Evolutionary conservation across 1,140 invertebrate genomes (phyloP), one percentile per base, ranked within the genome.

Genomic region (Armadillidium nasatum): DNA sequence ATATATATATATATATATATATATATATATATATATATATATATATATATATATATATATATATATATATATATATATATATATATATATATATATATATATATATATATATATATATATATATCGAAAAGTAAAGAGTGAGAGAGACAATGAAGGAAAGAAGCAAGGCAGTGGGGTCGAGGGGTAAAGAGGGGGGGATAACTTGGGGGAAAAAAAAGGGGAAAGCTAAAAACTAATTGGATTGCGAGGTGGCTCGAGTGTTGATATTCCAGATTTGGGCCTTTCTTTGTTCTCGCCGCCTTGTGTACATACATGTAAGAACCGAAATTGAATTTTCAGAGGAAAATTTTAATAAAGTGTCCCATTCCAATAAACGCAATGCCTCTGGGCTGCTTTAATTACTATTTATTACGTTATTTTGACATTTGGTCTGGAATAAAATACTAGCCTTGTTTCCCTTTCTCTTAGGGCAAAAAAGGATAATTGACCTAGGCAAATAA

Each of bases 181-280:
- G 50, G 19, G 7, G 19, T 13, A 7, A 19, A 4, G 50, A 60
- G 50, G 19, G 50, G 19, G 46, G 15, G 46, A 50, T 9, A 50
- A 15, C 4, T 13, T 15, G 50, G 7, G 2, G 1, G 50, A 7
- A 1, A 60, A 2, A 60, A 19, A 19, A 60, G 19, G n/a, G n/a
- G n/a, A n/a, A n/a, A 60, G 50, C 50, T 60, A 60, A 60, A 60
- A 60, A 60, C 50, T 60, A 60, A 60, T 60, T 60, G 50, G 50
- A 60, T 60, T 60, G 50, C 50, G 50, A 60, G 50, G 50, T 60
- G 50, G 50, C 50, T 60, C 50, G 50, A 60, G 50, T 60, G 50
- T 60, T 60, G 50, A 60, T 60, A 60, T 60, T 60, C 50, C 50
- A 60, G 50, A 60, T 60, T 60, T 60, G 50, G 50, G 50, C 50